A percentile compares a stretch with the other conserved stretches of the same genome.
phyloP scores from a whole-genome alignment of 2,797 vertebrate species.

The Rhinatrema bivittatum region DNA sequence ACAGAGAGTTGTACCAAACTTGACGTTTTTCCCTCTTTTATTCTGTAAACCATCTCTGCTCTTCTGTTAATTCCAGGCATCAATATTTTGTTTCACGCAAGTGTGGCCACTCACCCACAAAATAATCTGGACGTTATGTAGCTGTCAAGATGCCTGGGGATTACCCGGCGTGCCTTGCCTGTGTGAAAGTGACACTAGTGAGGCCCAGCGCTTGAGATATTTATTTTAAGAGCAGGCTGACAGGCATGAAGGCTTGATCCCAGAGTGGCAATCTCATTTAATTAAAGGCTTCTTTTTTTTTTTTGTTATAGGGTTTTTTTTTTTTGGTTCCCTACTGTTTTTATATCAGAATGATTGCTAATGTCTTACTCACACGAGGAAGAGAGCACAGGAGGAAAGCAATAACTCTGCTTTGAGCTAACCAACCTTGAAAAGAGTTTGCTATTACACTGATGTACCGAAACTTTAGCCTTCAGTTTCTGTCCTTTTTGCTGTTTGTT shows the following conservation, averaged over 20 bases:
- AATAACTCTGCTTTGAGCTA: too few species aligned
- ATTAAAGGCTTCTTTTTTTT: constrained; percentile 57
- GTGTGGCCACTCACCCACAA: constrained; percentile 75
- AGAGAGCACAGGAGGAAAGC: background rate
- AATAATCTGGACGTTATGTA: constrained; percentile 84
- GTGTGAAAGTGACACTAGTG: constrained; percentile 70
- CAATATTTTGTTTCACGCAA: constrained; percentile 78
- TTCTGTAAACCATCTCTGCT: constrained; percentile 62
- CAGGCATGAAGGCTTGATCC: constrained; percentile 92
- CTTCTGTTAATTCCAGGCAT: constrained; percentile 77
- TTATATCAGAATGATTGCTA: constrained; percentile 13
- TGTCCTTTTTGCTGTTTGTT: background rate
- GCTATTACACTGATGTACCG: too few species aligned
- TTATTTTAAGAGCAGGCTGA: constrained; percentile 93
- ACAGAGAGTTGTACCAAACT: constrained; percentile 73
- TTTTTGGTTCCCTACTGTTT: background rate
- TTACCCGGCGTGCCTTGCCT: constrained; percentile 85
- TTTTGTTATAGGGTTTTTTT: too few species aligned
- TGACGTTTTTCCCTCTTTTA: constrained; percentile 70
- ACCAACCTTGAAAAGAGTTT: too few species aligned
- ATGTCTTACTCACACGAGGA: constrained; percentile 12
- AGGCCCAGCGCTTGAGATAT: constrained; percentile 86
- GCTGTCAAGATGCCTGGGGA: constrained; percentile 95
- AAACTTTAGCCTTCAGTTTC: background rate
- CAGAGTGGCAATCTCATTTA: constrained; percentile 74